A percentile compares a stretch with the other conserved stretches of the same genome.
These are phyloP conservation scores for Drosophila yooni DNA, from an alignment of 2,888 invertebrate species.

Conservation along the genomic window DNA sequence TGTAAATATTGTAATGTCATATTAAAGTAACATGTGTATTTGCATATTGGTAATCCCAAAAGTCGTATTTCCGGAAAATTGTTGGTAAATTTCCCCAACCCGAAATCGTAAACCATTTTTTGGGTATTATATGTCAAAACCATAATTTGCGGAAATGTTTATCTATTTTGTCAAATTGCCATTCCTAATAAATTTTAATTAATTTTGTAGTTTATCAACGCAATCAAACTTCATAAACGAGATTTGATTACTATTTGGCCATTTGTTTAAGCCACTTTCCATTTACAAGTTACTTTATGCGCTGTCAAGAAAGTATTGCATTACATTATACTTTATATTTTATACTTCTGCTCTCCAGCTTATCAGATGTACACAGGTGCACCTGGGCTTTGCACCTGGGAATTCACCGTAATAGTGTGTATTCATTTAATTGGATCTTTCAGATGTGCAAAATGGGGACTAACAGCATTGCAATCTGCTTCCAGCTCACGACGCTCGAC, in stretches of 20 bases:
- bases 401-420: constrained; percentile 36
- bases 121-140: background rate
- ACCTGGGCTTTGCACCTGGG: constrained; percentile 15
- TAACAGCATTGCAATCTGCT: constrained; percentile 17
- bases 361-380: background rate
- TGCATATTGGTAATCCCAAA: background rate
- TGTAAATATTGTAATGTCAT: background rate
- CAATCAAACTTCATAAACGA: background rate
- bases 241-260: background rate
- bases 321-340: background rate
- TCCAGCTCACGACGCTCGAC: constrained; percentile 16
- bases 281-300: background rate
- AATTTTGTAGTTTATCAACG: background rate
- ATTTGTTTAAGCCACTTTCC: background rate
- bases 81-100: background rate
- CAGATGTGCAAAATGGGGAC: constrained; percentile 47
- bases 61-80: background rate
- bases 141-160: background rate
- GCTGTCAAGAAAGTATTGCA: background rate
- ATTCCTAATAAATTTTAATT: background rate
- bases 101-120: background rate
- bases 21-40: background rate
- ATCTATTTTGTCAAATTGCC: background rate
- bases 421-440: constrained; percentile 68
- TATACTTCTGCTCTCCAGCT: background rate